These are phyloP conservation scores for Lysandra bellargus DNA, from an alignment of 2,888 invertebrate species.

Conservation along the genomic window DNA sequence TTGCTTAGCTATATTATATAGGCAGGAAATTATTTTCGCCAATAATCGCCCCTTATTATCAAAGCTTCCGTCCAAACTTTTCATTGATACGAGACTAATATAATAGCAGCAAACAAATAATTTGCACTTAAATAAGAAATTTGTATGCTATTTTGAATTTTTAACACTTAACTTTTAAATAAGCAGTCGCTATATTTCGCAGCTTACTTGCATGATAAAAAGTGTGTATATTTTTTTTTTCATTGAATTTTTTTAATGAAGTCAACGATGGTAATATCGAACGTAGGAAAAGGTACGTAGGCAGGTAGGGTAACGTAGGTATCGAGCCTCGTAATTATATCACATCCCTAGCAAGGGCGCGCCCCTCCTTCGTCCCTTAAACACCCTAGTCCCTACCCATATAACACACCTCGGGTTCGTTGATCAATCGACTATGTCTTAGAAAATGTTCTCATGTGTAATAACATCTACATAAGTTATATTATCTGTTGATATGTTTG, in stretches of 20 bases:
- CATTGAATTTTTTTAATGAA: not conserved
- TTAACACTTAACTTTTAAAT: no score
- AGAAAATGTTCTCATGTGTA: not conserved
- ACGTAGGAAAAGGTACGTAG: not conserved
- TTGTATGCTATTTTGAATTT: not conserved
- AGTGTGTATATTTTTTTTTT: not conserved
- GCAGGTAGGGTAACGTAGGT: not conserved
- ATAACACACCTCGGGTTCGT: conserved; percentile 6
- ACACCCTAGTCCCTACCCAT: conserved; percentile 3
- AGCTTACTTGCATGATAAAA: not conserved
- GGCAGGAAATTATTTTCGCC: no score
- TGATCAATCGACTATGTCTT: conserved; percentile 7
- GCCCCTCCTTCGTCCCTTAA: conserved; percentile 14
- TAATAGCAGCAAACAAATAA: no score
- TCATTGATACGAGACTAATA: no score
- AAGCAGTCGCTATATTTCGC: not conserved
- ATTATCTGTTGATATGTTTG: not conserved
- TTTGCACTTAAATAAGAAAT: not conserved
- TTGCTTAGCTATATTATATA: no score
- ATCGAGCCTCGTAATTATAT: conserved; percentile 1
- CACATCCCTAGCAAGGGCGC: conserved; percentile 24
- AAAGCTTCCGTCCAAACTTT: no score
- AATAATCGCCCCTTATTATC: no score
- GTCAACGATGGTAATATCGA: not conserved
- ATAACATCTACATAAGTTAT: not conserved